phyloP scores from a whole-genome alignment of 2,113 vertebrate species.

The Cnemophilus loriae region DNA sequence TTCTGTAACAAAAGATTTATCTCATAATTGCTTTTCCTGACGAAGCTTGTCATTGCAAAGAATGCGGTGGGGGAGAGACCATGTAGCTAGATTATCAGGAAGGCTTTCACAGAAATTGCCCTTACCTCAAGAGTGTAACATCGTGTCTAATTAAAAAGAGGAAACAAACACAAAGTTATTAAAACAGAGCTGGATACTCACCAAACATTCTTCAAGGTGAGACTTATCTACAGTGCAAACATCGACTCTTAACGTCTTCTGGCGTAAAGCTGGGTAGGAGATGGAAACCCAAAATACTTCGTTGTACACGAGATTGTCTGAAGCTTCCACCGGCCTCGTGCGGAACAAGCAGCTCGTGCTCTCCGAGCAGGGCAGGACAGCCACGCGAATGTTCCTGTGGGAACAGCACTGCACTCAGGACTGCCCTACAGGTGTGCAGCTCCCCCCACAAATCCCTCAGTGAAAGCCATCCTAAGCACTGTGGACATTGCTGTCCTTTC shows the following conservation, averaged over 20 bases:
- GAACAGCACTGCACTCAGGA: background rate
- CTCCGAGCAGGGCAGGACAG: conserved; percentile 86
- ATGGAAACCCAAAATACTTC: conserved; percentile 88
- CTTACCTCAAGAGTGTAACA: background rate
- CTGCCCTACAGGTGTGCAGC: background rate
- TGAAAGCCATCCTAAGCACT: background rate
- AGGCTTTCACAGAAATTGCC: background rate
- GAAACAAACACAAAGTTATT: background rate
- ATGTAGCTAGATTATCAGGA: background rate
- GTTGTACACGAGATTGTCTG: conserved; percentile 78
- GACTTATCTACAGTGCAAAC: conserved; percentile 80
- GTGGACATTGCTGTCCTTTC: background rate
- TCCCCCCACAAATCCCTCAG: background rate
- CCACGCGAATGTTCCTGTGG: conserved; percentile 83
- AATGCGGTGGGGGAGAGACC: background rate
- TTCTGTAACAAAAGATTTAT: background rate
- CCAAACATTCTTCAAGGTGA: conserved; percentile 87
- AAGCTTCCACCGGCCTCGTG: conserved; percentile 71
- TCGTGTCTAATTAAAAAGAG: background rate
- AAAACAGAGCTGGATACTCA: conserved; percentile 58
- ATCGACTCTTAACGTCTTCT: conserved; percentile 92
- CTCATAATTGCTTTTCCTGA: background rate
- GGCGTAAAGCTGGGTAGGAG: conserved; percentile 82
- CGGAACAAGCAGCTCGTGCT: conserved; percentile 88
- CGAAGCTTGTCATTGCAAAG: background rate